Evolutionary conservation across 2,797 vertebrate genomes (phyloP).

Genomic region (Gobio occitaniae): DNA sequence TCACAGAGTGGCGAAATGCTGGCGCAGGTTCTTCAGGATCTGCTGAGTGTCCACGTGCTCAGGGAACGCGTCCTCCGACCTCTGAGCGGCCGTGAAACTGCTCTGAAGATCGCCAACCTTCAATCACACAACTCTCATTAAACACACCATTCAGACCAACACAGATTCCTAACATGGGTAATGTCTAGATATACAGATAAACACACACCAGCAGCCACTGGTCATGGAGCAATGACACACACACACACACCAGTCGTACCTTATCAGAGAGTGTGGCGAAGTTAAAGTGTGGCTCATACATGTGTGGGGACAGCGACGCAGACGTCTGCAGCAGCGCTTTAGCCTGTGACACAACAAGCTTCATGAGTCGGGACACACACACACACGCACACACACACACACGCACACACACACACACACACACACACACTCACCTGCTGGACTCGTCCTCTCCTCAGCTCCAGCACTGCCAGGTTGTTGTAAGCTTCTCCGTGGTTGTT

Average conservation of each 20-base stretch:
- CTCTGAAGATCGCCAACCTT: conserved; percentile 96
- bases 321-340: conserved; percentile 94
- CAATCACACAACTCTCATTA: conserved; percentile 17
- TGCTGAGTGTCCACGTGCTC: conserved; percentile 93
- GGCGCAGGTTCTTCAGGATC: conserved; percentile 88
- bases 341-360: conserved; percentile 76
- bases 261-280: conserved; percentile 90
- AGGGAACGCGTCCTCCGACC: conserved; percentile 90
- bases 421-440: conserved; percentile 84
- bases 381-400: no score
- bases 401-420: no score
- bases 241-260: conserved; percentile 75
- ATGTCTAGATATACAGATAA: neutral
- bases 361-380: neutral
- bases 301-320: conserved; percentile 88
- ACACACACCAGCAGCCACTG: neutral
- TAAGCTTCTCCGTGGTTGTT: conserved; percentile 94
- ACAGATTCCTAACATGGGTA: neutral
- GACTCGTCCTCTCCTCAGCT: conserved; percentile 87
- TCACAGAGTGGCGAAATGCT: conserved; percentile 90
- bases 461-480: conserved; percentile 95
- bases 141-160: neutral
- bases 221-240: neutral
- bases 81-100: conserved; percentile 90
- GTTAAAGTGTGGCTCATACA: conserved; percentile 98